Evolutionary conservation across 2,797 vertebrate genomes (phyloP).

Genomic region (Liasis olivaceus): DNA sequence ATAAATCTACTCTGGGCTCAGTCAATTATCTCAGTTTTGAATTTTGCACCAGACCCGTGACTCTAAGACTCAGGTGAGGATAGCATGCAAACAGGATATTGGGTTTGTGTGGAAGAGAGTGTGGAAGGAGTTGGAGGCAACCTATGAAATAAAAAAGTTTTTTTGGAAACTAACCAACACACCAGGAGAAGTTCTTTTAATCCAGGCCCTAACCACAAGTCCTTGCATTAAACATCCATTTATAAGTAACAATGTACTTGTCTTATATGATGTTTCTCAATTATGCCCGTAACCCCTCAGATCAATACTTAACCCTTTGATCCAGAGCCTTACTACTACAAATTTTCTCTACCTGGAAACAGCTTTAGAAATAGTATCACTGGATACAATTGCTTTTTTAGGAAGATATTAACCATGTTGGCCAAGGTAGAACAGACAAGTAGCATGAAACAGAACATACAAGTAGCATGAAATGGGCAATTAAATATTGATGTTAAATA

Average conservation of each 20-base stretch:
- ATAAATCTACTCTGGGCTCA: not conserved
- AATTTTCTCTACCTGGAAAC: not conserved
- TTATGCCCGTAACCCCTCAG: not conserved
- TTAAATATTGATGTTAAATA: not conserved
- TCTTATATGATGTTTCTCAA: not conserved
- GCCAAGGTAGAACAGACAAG: not conserved
- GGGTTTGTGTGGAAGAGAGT: not conserved
- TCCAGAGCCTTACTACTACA: not conserved
- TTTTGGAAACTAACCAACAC: not conserved
- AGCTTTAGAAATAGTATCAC: not conserved
- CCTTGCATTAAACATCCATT: not conserved
- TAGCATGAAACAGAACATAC: not conserved
- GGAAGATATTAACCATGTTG: not conserved
- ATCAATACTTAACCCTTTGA: not conserved
- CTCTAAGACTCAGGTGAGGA: not conserved
- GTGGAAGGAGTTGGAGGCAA: not conserved
- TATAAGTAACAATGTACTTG: not conserved
- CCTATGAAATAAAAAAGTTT: not conserved
- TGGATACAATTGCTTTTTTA: not conserved
- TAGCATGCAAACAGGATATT: not conserved
- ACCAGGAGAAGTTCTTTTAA: not conserved
- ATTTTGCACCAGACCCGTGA: not conserved
- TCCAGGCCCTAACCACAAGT: not conserved
- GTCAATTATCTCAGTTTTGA: not conserved
- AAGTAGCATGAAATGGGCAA: not conserved